Conservation (phyloP, 2,888 invertebrate genomes). For the Aspidapion aeneum region DNA sequence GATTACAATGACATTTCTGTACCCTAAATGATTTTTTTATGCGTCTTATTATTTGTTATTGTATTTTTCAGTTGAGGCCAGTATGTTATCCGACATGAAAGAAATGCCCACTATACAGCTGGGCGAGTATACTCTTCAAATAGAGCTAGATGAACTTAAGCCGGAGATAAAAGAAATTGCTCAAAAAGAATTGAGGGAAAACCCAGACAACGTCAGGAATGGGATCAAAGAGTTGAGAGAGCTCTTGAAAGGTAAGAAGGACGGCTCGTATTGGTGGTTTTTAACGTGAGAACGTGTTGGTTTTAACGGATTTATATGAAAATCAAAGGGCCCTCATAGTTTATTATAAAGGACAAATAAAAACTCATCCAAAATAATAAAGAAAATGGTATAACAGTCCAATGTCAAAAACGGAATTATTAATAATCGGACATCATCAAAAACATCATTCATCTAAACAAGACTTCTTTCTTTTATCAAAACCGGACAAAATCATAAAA, state of each 20-base stretch:
- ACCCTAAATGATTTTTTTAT: too few species aligned
- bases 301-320: background rate
- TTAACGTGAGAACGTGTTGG: background rate
- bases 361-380: too few species aligned
- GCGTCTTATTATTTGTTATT: background rate
- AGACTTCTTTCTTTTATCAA: too few species aligned
- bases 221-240: slow-evolving; percentile 56
- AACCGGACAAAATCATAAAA: too few species aligned
- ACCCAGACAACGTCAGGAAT: slow-evolving; percentile 58
- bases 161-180: slow-evolving; percentile 66
- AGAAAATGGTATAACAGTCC: too few species aligned
- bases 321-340: too few species aligned
- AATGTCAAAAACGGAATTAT: too few species aligned
- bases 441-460: too few species aligned
- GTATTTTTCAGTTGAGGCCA: slow-evolving; percentile 57
- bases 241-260: slow-evolving; percentile 58
- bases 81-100: slow-evolving; percentile 70
- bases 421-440: too few species aligned
- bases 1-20: too few species aligned
- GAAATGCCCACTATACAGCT: slow-evolving; percentile 64
- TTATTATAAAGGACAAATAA: too few species aligned
- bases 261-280: background rate
- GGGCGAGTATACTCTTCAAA: slow-evolving; percentile 60
- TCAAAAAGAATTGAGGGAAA: slow-evolving; percentile 62
- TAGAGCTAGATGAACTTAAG: slow-evolving; percentile 66